Evolutionary conservation across 2,888 invertebrate genomes (phyloP), one percentile per base, ranked within the genome.

Genomic region (Nomada lathburiana): DNA sequence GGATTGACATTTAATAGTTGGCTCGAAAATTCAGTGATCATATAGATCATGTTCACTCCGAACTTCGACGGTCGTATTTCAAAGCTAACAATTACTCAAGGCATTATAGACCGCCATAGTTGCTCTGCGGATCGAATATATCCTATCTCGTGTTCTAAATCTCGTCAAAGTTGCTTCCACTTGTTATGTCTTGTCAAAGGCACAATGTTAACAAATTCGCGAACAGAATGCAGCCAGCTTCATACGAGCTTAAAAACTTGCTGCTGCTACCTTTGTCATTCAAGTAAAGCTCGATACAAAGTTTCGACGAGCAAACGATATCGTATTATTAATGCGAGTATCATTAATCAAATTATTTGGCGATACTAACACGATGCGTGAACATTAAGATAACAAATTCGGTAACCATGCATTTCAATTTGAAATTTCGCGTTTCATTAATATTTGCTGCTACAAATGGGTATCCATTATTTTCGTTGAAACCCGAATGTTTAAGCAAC

Each of bases 141-240:
- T 29, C 3, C 5, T 63, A 36, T 57, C 55, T 55, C 59, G 52
- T 23, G 18, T 67, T 69, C 57, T 26, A 64, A 73, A 73, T 70
- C 73, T 80, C 76, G 53, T 84, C 80, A 80, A 83, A 73, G 44
- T 75, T 53, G 57, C 50, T 26, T 2, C 18, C 4, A 23, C 7
- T 26, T 1, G 0, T 36, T 47, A 52, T 29, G 7, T 44, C 47
- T 13, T 13, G 16, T 20, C 53, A 1, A 26, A 2, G 63, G 13
- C 47, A 23, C 4, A 26, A 36, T 36, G 7, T 36, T 36, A 36
- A 36, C 36, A 7, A 36, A 36, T 36, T 36, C 36, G 7, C 36
- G 36, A 7, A 36, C 29, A 29, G 29, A 29, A 29, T 7, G 29
- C 29, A 7, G 29, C 7, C 29, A 7, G 0, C 29, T 7, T 29